These are phyloP conservation scores for Timema podura DNA, from an alignment of 2,888 invertebrate genomes.

Conservation along the genomic window DNA sequence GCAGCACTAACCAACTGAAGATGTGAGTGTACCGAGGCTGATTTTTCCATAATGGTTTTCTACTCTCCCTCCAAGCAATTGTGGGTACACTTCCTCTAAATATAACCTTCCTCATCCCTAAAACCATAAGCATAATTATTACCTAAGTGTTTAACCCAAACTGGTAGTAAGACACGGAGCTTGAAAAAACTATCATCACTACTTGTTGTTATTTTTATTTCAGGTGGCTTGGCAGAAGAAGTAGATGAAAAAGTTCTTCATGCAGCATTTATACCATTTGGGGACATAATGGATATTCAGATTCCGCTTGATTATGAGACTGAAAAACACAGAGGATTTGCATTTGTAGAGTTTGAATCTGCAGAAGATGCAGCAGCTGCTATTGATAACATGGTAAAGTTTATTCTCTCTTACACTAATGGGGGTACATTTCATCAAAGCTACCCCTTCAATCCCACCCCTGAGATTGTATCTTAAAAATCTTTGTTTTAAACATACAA, in stretches of 20 bases:
- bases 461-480: constrained; percentile 12
- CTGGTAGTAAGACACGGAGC: not conserved
- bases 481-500: no score
- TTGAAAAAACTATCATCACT: constrained; percentile 13
- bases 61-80: no score
- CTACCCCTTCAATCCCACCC: not conserved
- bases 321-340: constrained; percentile 97
- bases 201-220: constrained; percentile 18
- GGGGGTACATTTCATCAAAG: no score
- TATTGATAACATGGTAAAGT: constrained; percentile 93
- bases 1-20: no score
- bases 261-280: constrained; percentile 97
- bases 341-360: constrained; percentile 96
- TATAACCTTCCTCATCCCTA: no score
- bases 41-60: no score
- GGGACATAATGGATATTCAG: constrained; percentile 96
- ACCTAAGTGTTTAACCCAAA: no score
- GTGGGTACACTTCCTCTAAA: no score
- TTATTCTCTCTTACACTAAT: not conserved
- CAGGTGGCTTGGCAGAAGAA: constrained; percentile 84
- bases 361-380: constrained; percentile 98
- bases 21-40: no score
- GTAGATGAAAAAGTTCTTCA: constrained; percentile 93
- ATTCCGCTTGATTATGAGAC: constrained; percentile 97
- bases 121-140: no score